A percentile compares a stretch with the other conserved stretches of the same genome.
Conservation (phyloP, 2,888 invertebrate genomes). For the Emesis russula region DNA sequence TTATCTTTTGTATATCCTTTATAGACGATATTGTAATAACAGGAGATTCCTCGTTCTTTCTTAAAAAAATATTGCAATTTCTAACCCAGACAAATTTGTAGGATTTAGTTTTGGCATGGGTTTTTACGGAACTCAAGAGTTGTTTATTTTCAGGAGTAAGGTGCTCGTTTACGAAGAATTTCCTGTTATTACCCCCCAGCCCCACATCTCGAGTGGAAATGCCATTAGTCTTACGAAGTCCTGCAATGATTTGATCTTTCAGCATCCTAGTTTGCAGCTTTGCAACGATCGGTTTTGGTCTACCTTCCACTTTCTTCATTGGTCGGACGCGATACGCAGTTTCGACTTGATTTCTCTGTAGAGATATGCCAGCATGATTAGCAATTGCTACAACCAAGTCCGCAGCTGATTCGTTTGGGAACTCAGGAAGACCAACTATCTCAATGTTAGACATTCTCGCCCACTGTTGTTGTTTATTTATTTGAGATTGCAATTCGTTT, state of each 20-base stretch:
- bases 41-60: slow-evolving; percentile 3
- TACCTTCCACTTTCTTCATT: no score
- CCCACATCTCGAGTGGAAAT: background rate
- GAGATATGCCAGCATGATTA: no score
- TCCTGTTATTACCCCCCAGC: background rate
- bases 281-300: background rate
- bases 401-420: no score
- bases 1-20: no score
- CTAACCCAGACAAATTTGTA: background rate
- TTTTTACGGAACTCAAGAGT: background rate
- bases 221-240: background rate
- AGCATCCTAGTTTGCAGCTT: background rate
- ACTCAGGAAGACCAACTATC: no score
- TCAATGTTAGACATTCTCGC: no score
- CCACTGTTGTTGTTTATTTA: no score
- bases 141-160: background rate
- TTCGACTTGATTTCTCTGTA: no score
- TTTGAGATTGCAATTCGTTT: no score
- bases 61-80: slow-evolving; percentile 4
- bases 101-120: background rate
- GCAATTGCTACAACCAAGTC: no score
- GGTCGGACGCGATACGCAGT: no score
- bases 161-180: background rate
- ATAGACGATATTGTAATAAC: background rate
- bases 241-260: background rate